Evolutionary conservation across 2,113 vertebrate genomes (phyloP).

Genomic region (Nibea albiflora): DNA sequence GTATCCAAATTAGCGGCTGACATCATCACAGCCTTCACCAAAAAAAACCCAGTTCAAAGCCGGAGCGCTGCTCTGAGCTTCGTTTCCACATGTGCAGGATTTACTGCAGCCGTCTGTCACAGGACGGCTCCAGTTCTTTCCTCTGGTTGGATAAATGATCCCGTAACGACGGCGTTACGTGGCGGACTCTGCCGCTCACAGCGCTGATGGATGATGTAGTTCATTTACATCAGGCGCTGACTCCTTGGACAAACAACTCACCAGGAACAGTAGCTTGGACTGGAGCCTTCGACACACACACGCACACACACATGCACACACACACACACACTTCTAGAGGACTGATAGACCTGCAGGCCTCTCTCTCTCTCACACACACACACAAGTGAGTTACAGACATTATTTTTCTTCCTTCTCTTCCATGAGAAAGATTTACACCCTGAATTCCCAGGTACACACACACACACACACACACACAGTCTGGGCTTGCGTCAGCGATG

Average conservation of each 20-base stretch:
- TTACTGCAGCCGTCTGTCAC: constrained; percentile 29
- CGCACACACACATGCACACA: neutral
- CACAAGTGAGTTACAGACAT: constrained; percentile 2
- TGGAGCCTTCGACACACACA: constrained; percentile 10
- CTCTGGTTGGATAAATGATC: constrained; percentile 32
- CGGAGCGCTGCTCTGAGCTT: constrained; percentile 12
- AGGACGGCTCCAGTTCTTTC: constrained; percentile 47
- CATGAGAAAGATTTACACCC: constrained; percentile 34
- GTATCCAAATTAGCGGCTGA: constrained; percentile 66
- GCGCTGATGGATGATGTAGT: neutral
- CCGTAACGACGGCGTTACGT: constrained; percentile 18
- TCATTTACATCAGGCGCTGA: constrained; percentile 38
- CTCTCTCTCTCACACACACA: neutral
- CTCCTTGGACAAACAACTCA: constrained; percentile 57
- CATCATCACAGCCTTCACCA: constrained; percentile 52
- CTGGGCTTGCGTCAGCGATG: constrained; percentile 30
- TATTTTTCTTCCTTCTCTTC: neutral
- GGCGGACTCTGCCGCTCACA: constrained; percentile 13
- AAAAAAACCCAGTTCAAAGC: constrained; percentile 10
- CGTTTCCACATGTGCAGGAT: constrained; percentile 56
- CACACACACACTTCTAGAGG: neutral
- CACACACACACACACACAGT: neutral
- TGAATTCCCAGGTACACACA: constrained; percentile 39
- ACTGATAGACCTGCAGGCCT: constrained; percentile 6
- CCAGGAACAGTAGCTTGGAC: constrained; percentile 21